Base-by-base conservation (phyloP, 64 coral and sea anemone species). In the Trachythela sp. region DNA sequence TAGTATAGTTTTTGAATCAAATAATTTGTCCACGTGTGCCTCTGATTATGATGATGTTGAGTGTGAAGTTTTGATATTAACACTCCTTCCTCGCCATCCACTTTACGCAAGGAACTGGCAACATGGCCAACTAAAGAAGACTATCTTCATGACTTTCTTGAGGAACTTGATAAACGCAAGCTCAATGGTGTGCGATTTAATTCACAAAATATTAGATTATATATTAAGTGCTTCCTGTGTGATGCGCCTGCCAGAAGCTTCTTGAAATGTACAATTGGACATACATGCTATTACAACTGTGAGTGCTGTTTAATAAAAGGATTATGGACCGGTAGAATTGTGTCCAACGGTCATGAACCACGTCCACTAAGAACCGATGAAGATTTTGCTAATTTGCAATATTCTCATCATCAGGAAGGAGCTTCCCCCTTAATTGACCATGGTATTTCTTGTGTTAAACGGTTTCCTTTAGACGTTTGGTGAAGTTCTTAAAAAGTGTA, bases 91-190 rank as follows among this genome's bases (percentile, higher is more conserved):
- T 64, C 56, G 5, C 56, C 56, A 20, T 15, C 75, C 35, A 34
- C 75, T 39, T 14, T 80, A 37, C 7, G 9, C 37, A 8, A 80
- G 75, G 75, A 80, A 80, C 75, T 80, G 9, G 75, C 75, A 37
- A 37, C 75, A 14, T 80, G 75, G 75, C 27, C 37, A 15, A 80
- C 75, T 39, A 80, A 80, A 80, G 33, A 80, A 37, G 75, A 80
- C 31, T 35, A 80, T 39, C 37, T 80, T 35, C 13, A 18, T 80
- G 75, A 80, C 2, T 80, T 80, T 39, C 75, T 80, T 39, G 37
- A 80, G 34, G 75, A 13, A 80, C 20, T 37, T 38, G 75, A 80
- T 35, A 80, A 80, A 29, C 75, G 31, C 33, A 80, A 80, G 8
- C 1, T 38, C 13, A 15, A 8, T 38, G 75, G 30, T 14, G 75